Conservation (phyloP, 2,888 invertebrate genomes). For the Tenthredo livida region DNA sequence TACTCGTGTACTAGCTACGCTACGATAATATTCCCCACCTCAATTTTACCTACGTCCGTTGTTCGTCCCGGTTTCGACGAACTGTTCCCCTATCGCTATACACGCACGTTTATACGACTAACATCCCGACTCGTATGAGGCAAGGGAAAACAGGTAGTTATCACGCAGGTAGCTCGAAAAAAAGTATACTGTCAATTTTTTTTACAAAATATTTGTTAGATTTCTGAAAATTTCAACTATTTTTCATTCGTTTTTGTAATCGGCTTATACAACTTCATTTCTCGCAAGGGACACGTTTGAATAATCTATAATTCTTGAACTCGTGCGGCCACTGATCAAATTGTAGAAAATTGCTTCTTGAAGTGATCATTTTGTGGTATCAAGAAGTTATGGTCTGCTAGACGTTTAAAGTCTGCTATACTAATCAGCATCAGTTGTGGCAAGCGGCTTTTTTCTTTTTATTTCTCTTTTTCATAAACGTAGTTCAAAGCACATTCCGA, state of each 20-base stretch:
- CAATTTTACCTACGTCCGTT: slow-evolving; percentile 2
- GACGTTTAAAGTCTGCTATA: neutral
- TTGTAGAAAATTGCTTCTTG: neutral
- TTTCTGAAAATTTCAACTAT: neutral
- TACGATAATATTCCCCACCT: neutral
- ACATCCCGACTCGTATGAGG: slow-evolving; percentile 8
- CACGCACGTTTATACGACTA: neutral
- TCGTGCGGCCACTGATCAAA: neutral
- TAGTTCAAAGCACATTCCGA: neutral
- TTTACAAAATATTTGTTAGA: neutral
- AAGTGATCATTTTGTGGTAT: neutral
- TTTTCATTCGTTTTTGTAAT: neutral
- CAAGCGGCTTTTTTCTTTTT: neutral
- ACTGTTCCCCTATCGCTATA: neutral
- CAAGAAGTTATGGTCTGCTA: neutral
- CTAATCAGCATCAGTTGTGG: neutral
- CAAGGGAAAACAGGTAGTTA: neutral
- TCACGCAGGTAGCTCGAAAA: neutral
- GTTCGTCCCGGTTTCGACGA: slow-evolving; percentile 9
- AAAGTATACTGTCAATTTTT: neutral
- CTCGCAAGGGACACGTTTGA: neutral
- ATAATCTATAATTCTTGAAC: neutral
- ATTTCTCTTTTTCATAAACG: neutral
- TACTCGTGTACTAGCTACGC: neutral
- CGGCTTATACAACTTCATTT: neutral